Evolutionary conservation across 2,797 vertebrate genomes (phyloP).

Genomic region (Lepus townsendii): DNA sequence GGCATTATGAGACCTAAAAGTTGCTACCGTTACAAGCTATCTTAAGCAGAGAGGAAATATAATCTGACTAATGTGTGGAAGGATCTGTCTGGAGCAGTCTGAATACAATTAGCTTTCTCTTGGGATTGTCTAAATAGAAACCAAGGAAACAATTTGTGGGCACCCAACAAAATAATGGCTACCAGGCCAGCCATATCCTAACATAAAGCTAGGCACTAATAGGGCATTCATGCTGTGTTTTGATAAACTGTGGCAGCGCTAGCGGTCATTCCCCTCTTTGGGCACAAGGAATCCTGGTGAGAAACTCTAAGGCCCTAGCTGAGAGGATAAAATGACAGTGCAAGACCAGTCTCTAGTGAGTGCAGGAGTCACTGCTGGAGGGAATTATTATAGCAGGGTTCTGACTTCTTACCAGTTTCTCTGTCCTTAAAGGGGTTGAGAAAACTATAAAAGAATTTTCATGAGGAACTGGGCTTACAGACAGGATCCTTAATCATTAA

Average conservation of each 20-base stretch:
- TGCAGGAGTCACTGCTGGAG: neutral
- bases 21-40: neutral
- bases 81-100: neutral
- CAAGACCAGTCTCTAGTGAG: neutral
- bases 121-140: neutral
- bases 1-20: too few species aligned
- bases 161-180: neutral
- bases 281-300: neutral
- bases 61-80: neutral
- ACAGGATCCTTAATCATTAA: conserved; percentile 17
- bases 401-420: neutral
- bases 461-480: neutral
- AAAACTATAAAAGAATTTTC: neutral
- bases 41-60: neutral
- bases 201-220: accelerated
- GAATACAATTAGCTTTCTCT: neutral
- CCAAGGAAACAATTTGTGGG: neutral
- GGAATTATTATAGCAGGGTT: neutral
- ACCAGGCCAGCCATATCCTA: neutral
- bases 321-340: neutral
- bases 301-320: neutral
- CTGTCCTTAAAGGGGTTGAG: neutral
- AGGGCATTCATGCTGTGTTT: neutral
- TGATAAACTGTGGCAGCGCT: neutral
- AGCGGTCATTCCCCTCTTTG: neutral